Evolutionary conservation across 2,888 invertebrate species (phyloP), one percentile per base, ranked within the genome.

Genomic region (Encarsia formosa): DNA sequence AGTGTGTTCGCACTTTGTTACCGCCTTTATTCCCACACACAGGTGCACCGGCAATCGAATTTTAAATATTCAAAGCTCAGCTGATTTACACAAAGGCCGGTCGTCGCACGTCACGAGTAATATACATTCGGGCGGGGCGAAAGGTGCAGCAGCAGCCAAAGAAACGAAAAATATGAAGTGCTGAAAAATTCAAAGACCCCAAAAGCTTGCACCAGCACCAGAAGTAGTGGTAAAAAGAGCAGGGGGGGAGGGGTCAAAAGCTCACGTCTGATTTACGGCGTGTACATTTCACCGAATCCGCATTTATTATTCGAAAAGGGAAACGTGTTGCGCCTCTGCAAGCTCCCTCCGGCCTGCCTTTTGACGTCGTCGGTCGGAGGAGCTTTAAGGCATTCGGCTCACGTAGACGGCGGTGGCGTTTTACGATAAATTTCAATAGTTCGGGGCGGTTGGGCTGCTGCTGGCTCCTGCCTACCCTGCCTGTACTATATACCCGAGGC

Each of bases 281-380:
- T 61, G 62, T 63, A 61, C 62, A 62, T 62, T 60, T 61, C 62
- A 57, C 58, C 46, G 38, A 48, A 52, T 59, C 57, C n/a, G 32
- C 61, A 63, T 63, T 63, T 63, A 63, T 57, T 57, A 57, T 62
- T 61, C 61, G 61, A 56, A 60, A 61, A 55, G 57, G 58, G 52
- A 59, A 61, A 62, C 63, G 63, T 61, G 62, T 59, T 58, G 61
- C 59, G 62, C 63, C 61, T 63, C 62, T 46, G 34, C 47, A 44
- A 44, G 49, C 49, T 44, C 32, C 2, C 37, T 18, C 26, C 24
- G 20, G 18, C 16, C 23, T 29, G 45, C 37, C 54, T 54, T 54
- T 50, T 54, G 54, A 49, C 35, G 41, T 34, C 13, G 35, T n/a
- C 15, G 32, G n/a, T n/a, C n/a, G n/a, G n/a, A n/a, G n/a, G 35